Evolutionary conservation across 2,797 vertebrate genomes (phyloP).

Genomic region (Phrynocephalus forsythii): DNA sequence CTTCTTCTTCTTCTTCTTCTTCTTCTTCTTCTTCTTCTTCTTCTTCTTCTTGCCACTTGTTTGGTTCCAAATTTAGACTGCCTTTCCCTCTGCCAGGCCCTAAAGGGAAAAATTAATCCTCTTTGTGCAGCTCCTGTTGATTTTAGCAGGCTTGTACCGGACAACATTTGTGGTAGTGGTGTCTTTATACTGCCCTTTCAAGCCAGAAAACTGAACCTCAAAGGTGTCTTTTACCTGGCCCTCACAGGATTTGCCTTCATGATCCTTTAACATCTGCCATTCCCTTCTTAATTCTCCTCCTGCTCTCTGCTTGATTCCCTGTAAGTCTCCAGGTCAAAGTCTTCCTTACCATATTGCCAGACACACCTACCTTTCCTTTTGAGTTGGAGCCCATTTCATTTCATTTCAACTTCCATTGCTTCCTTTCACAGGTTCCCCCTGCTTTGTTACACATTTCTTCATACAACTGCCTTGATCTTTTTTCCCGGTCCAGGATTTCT

Average conservation of each 20-base stretch:
- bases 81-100: neutral
- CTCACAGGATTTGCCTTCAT: neutral
- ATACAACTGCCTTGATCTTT: slow-evolving; percentile 67
- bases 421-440: slow-evolving; percentile 70
- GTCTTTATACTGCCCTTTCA: neutral
- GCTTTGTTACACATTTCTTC: slow-evolving; percentile 57
- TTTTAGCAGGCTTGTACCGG: neutral
- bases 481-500: slow-evolving; percentile 78
- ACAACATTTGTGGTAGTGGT: neutral
- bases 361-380: slow-evolving; percentile 36
- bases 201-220: neutral
- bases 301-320: neutral
- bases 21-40: no score
- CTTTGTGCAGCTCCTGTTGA: neutral
- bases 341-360: neutral
- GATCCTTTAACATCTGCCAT: neutral
- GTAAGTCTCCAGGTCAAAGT: neutral
- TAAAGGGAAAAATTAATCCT: neutral
- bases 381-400: slow-evolving; percentile 52
- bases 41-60: neutral
- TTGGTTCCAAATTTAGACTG: neutral
- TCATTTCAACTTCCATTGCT: slow-evolving; percentile 67
- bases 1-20: no score
- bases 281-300: neutral
- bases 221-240: neutral